Evolutionary conservation across 2,113 vertebrate genomes (phyloP), one percentile per base, ranked within the genome.

Genomic region (Plotosus lineatus): DNA sequence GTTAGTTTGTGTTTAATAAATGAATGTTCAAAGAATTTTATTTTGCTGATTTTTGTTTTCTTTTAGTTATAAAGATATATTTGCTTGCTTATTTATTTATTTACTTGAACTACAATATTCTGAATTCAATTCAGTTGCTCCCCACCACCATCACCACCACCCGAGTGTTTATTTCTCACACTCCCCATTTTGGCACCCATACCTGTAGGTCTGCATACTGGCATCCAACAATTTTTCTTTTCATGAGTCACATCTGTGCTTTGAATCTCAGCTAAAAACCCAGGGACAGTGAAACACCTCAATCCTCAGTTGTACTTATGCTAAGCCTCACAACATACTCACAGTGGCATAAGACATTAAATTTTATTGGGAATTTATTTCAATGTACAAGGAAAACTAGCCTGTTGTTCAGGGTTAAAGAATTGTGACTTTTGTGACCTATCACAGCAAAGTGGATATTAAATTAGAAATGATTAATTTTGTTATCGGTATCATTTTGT

Each of bases 1-100:
- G 85, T 88, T 91, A 87, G 87, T 89, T 86, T 89, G 87, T 92
- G 89, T 91, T 90, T 84, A 93, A 94, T 93, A 93, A 94, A 94
- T 93, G 88, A 91, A 78, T 85, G 50, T 78, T 77, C 58, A 53
- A 46, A 75, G 65, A 80, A 79, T 40, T 6, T 21, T 11, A 48
- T 6, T 21, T 11, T 51, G 2, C n/a, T 10, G 4, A 23, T 72
- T 66, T 8, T 42, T 10, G 11, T 28, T 23, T 42, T 51, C 53
- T 3, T 50, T 28, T 17, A 26, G 1, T 44, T 48, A 36, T 82
- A 21, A 10, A 36, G 2, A 40, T 31, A 14, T 51, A 4, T 26
- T 36, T 75, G 26, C 6, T 72, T 21, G 23, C 40, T 53, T 44
- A 58, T 58, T n/a, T 53, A 38, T 80, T 50, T 72, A 10, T 12